Evolutionary conservation across 30 jellyfish, hydroid and myxozoan genomes (phyloP).

Genomic region (Rhopilema esculentum): DNA sequence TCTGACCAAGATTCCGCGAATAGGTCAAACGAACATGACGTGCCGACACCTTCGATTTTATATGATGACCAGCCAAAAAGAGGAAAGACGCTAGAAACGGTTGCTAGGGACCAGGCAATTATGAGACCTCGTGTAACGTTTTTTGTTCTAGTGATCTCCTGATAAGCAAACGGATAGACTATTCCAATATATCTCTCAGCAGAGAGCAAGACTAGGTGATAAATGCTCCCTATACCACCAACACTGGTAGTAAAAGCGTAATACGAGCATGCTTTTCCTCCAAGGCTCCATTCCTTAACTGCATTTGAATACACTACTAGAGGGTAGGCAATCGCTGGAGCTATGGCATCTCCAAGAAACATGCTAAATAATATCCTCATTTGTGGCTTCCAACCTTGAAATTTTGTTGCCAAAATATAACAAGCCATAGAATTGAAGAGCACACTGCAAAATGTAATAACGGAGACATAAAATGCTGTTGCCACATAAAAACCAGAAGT

Average conservation of each 20-base stretch:
- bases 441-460: conserved; percentile 2
- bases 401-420: background rate
- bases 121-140: background rate
- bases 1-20: conserved; percentile 6
- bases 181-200: conserved; percentile 5
- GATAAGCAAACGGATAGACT: background rate
- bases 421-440: background rate
- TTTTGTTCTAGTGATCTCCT: background rate
- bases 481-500: background rate
- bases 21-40: conserved; percentile 12
- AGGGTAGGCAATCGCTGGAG: conserved; percentile 25
- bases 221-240: conserved; percentile 32
- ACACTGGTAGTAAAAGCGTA: conserved; percentile 13
- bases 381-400: conserved; percentile 10
- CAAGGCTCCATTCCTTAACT: conserved; percentile 7
- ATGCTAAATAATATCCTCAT: conserved; percentile 5
- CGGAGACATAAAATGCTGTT: background rate
- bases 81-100: conserved; percentile 1
- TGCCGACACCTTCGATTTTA: conserved; percentile 21
- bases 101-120: conserved; percentile 2
- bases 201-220: conserved; percentile 37
- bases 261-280: conserved; percentile 9
- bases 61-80: conserved; percentile 28
- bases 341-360: conserved; percentile 16
- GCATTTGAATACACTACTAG: conserved; percentile 12